Base-by-base conservation (phyloP, 2,797 vertebrate genomes). In the Onychomys arenicola region DNA sequence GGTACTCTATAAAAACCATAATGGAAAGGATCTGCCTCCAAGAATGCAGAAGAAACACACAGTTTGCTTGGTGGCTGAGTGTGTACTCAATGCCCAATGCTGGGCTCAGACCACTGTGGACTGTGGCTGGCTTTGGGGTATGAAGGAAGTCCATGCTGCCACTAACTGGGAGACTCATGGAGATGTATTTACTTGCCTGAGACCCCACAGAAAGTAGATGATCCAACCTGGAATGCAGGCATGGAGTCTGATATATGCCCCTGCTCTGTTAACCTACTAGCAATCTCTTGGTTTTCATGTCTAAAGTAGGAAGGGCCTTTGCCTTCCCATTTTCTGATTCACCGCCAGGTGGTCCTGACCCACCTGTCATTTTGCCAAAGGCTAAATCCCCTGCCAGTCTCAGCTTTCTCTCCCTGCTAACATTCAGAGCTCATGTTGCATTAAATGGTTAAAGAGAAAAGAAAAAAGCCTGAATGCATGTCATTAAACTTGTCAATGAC, bases 401-500 rank as follows among this genome's bases (percentile, higher is more conserved):
- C 97, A 95, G 85, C 81, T 98, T 98, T 32, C 43, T 97, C 89
- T 94, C 97, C 95, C 52, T 83, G 27, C 95, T 93, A 97, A 95
- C 96, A 96, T 96, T 97, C 97, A 67, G 95, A 87, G 89, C 93
- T 98, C 95, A 89, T 93, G 5, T 89, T 96, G 94, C 96, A 96
- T 97, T 97, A 97, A 98, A 97, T 97, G 96, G 96, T 98, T 96
- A 73, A 88, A 88, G 84, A 17, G 34, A 43, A 27, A 76, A 23
- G 37, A 34, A 52, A 4, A 5, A 21, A 80, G 16, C 25, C 6
- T 40, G 52, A 80, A 88, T 40, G 25, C 27, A 32, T 75, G 49
- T 34, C 95, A 97, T 96, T 97, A 97, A 97, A 97, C 97, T 98
- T 97, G 95, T 98, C 97, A 97, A 84, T 97, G 96, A 97, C 98